A percentile compares a stretch with the other conserved stretches of the same genome.
phyloP scores from a whole-genome alignment of 92 coral and sea anemone genomes.

The Pocillopora meandrina region DNA sequence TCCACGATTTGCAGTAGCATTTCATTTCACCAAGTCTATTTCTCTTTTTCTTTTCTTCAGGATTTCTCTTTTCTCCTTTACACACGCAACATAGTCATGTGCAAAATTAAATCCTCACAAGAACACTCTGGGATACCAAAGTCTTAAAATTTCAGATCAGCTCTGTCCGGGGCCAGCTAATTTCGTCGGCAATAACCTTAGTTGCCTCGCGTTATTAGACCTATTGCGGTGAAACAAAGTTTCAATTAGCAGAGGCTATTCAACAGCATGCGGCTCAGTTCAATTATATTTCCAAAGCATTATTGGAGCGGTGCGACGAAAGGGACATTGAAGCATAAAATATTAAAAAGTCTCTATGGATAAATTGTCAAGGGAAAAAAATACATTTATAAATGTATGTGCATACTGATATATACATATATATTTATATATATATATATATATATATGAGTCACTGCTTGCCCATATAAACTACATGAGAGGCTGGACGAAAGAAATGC shows the following conservation, averaged over 20 bases:
- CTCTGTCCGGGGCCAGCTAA: constrained; percentile 58
- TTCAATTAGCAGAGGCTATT: constrained; percentile 82
- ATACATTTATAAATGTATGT: neutral
- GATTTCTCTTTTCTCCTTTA: neutral
- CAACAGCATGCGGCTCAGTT: constrained; percentile 71
- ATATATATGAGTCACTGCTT: neutral
- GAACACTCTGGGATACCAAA: neutral
- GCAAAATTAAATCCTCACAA: neutral
- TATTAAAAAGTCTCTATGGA: constrained; percentile 71
- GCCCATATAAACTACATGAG: neutral
- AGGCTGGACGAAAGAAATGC: neutral
- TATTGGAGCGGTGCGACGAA: constrained; percentile 84
- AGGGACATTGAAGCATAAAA: constrained; percentile 70
- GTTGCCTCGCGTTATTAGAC: constrained; percentile 78
- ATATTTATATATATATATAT: too few species aligned
- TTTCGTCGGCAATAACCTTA: constrained; percentile 73
- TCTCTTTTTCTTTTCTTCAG: neutral
- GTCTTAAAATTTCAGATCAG: constrained; percentile 24
- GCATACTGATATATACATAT: neutral
- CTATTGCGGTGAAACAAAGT: constrained; percentile 92
- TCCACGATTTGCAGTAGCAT: constrained; percentile 16
- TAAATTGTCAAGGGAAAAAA: constrained; percentile 53
- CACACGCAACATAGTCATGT: neutral
- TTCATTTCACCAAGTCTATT: neutral
- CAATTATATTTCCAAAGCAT: constrained; percentile 64